Base-by-base conservation (phyloP, 2,888 invertebrate species). In the Acrobeloides nanus region DNA sequence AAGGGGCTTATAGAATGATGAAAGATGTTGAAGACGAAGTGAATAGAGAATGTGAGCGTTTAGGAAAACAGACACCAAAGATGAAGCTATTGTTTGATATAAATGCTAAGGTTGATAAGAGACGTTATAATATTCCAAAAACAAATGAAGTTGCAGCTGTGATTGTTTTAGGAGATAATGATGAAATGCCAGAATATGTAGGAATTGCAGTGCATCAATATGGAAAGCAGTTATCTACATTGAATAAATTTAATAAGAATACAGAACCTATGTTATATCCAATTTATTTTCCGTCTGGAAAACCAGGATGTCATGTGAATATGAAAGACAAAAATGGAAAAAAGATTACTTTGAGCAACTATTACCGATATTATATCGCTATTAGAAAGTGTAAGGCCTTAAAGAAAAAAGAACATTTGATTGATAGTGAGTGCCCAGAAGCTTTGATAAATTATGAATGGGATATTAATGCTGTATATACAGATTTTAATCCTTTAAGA, bases 21-120 rank as follows among this genome's bases (percentile, higher is more conserved):
- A 10, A 10, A 10, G 51, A 55, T 29, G 34, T 50, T n/a, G 53
- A 51, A 17, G 5, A 38, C 21, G 51, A 45, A 31, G 57, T 51
- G 33, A 24, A 34, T 35, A 12, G 10, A 40, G 18, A 18, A 17
- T 33, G 45, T 1, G n/a, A 18, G 1, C 18, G 3, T 4, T 3
- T 43, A 17, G 25, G 47, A 35, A 15, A 15, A 35, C n/a, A 35
- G 17, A 38, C 37, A 15, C 37, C 37, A 15, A 20, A 35, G 17
- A 6, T 43, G 51, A 24, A 34, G 21, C 46, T 58, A 46, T 23
- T 29, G 8, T 54, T 54, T 34, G 45, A 55, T 17, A 37, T 34
- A 1, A 23, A n/a, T n/a, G n/a, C n/a, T 18, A 24, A 5, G 1
- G 32, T 24, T 8, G 20, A 29, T 29, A 29, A 15, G n/a, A 29